Base-by-base conservation (phyloP, 2,113 vertebrate genomes). In the Beaufortia kweichowensis region DNA sequence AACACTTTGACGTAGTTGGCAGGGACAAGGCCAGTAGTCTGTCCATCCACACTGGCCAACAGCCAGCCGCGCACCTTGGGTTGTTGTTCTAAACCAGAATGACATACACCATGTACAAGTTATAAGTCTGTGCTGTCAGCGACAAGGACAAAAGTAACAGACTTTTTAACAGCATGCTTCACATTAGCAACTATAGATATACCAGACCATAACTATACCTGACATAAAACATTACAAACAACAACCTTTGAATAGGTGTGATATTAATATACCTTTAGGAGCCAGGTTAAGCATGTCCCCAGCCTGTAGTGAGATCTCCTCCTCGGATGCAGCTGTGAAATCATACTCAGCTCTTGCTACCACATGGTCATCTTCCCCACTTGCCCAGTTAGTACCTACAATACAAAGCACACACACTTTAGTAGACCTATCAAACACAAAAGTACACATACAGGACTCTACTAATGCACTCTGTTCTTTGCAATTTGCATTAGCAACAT, bases 1-100 rank as follows among this genome's bases (percentile, higher is more conserved):
- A 99, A 91, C 85, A 99, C 91, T 90, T 93, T 96, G 76, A 98
- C 91, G 59, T 98, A 97, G 90, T 98, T 98, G 83, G 96, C 95
- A 28, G 97, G 97, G 76, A 98, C 91, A 0, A 98, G 94, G 84
- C 97, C 95, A 29, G 93, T 93, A 71, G 93, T 93, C 84, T 95
- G 95, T 41, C 95, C 94, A 35, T 96, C 95, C 0, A 92, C 76
- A 77, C 96, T 98, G 81, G 94, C 97, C 87, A 98, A 88, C 80
- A 98, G 92, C 97, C 97, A 99, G 57, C 97, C 97, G 8, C 96
- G 95, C 28, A 98, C 90, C 85, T 92, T 93, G 64, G 97, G 96
- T 55, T 99, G 97, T 83, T 94, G 95, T 79, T 98, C 97, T 99
- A 73, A 12, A 66, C 0, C n/a, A 26, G 14, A 61, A 60, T 39